phyloP scores from a whole-genome alignment of 2,113 vertebrate genomes.

The Platysternon megacephalum region DNA sequence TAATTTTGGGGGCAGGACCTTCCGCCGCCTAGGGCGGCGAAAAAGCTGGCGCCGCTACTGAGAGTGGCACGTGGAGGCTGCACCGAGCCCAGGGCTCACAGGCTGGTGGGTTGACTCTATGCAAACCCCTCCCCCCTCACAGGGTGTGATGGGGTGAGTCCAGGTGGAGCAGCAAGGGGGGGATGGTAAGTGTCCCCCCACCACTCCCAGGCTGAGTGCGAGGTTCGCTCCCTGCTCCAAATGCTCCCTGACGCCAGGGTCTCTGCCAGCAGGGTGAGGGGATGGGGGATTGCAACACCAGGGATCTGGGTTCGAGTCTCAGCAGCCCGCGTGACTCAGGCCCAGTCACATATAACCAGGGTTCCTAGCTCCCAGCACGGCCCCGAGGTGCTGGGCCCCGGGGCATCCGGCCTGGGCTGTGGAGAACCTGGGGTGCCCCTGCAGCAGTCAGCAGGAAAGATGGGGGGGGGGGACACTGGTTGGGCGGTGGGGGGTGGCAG shows the following conservation, averaged over 20 bases:
- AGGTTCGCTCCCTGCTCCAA: too few species aligned
- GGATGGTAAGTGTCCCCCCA: too few species aligned
- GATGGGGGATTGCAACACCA: background rate
- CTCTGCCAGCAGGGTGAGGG: too few species aligned
- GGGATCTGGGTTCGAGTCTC: background rate
- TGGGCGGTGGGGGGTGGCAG: background rate
- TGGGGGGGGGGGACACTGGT: accelerated
- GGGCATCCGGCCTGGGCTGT: too few species aligned
- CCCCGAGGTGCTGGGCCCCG: accelerated
- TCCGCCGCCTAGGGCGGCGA: too few species aligned
- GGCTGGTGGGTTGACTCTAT: background rate
- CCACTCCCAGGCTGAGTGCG: too few species aligned
- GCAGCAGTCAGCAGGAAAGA: background rate
- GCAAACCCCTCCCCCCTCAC: background rate
- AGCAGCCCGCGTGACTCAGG: background rate
- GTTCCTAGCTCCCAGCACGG: accelerated
- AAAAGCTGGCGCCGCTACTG: too few species aligned
- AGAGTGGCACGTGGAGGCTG: too few species aligned
- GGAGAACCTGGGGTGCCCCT: background rate
- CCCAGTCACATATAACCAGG: background rate
- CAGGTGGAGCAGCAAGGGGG: background rate
- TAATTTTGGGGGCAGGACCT: too few species aligned
- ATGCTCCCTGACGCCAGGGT: background rate
- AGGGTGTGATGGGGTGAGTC: background rate
- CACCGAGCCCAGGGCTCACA: background rate